Evolutionary conservation across 2,113 vertebrate genomes (phyloP), one percentile per base, ranked within the genome.

Genomic region (Irena cyanogastra): DNA sequence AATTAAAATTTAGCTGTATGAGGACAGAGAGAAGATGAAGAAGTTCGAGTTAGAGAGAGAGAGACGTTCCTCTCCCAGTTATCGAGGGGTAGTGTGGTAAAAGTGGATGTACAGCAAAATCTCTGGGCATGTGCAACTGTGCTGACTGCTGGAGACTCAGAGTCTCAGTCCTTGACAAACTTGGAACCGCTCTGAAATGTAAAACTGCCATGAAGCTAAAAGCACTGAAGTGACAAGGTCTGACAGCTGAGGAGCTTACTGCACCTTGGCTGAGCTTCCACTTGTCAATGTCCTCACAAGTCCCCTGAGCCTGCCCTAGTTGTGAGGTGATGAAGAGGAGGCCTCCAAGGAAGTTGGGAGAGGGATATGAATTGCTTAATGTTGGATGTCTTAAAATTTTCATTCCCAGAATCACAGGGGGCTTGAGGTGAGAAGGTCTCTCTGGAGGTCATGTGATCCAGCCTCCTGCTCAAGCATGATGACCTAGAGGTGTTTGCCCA

Each of bases 191-290:
- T 66, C 74, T 82, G 79, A 76, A 88, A 72, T 16, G 39, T 35
- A 21, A 72, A 90, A 37, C 18, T 45, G 50, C 68, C 4, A 0
- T 3, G 31, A 37, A 81, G 54, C 10, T 41, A 4, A 77, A 76
- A 69, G 44, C 57, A 9, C 18, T 22, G 64, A 53, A 69, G 59
- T 0, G 0, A 42, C 7, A 28, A 49, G 59, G 16, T 60, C 5
- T 3, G 71, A 42, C 68, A 69, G 82, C 63, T 19, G 41, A 91
- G 81, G 81, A 68, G 20, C 19, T 35, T 11, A 9, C 17, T 80
- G 66, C 15, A 3, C 57, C 24, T 56, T 52, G 61, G 60, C 74
- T 63, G 87, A 79, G 66, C n/a, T 90, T 11, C 37, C 0, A 3
- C 63, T 35, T 33, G 2, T 52, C 9, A 64, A 24, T n/a, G n/a